phyloP scores from a whole-genome alignment of 1,140 invertebrate genomes.

The Drosophila ficusphila region DNA sequence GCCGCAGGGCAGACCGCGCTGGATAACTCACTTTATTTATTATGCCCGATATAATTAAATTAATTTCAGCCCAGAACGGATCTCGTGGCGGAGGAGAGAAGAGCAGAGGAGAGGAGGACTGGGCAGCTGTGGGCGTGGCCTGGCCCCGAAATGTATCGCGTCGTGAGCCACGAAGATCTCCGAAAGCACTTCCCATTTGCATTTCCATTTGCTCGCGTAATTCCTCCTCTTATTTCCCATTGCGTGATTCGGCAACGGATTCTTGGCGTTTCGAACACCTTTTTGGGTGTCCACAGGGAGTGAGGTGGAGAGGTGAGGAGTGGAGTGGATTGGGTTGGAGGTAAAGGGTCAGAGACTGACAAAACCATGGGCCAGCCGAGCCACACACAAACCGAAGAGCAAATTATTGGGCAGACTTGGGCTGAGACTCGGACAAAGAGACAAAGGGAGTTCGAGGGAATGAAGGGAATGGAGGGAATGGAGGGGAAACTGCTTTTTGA shows the following conservation, averaged over 20 bases:
- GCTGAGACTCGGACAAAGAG: not conserved
- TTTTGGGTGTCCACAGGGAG: conserved; percentile 67
- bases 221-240: conserved; percentile 36
- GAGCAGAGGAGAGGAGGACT: not conserved
- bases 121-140: conserved; percentile 44
- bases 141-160: conserved; percentile 58
- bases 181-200: conserved; percentile 57
- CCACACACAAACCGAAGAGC: conserved; percentile 72
- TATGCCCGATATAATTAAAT: conserved; percentile 71
- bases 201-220: conserved; percentile 40
- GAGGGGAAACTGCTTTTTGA: conserved; percentile 77
- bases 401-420: conserved; percentile 74
- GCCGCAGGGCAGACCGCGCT: conserved; percentile 31
- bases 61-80: conserved; percentile 53
- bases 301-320: too few species aligned
- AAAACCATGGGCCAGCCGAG: conserved; percentile 74
- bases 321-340: conserved; percentile 3
- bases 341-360: conserved; percentile 24
- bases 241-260: conserved; percentile 73
- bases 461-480: too few species aligned
- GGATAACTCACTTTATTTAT: conserved; percentile 72
- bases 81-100: not conserved
- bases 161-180: conserved; percentile 69
- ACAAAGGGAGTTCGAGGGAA: not conserved
- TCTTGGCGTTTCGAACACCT: conserved; percentile 73